Evolutionary conservation across 2,888 invertebrate genomes (phyloP).

Genomic region (Mesoligia furuncula): DNA sequence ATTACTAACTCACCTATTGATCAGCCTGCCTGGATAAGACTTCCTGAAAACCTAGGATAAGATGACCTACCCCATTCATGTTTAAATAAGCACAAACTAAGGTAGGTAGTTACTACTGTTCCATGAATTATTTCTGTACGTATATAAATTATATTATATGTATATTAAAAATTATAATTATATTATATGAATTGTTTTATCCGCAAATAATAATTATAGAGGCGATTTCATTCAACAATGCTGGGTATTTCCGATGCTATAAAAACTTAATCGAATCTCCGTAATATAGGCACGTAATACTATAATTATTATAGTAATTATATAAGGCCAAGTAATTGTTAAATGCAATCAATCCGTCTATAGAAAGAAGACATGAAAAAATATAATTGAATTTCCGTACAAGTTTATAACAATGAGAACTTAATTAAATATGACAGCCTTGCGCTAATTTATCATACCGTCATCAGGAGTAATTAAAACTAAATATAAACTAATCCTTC

Average conservation of each 20-base stretch:
- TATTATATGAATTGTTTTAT: constrained; percentile 17
- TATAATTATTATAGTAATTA: constrained; percentile 39
- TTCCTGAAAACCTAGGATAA: constrained; percentile 5
- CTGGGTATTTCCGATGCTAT: constrained; percentile 8
- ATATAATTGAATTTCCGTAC: constrained; percentile 27
- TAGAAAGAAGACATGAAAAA: constrained; percentile 15
- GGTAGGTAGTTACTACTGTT: not conserved
- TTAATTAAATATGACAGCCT: constrained; percentile 30
- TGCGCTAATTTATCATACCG: constrained; percentile 11
- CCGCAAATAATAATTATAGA: constrained; percentile 4
- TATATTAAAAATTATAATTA: too few species aligned
- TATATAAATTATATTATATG: too few species aligned
- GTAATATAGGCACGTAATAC: constrained; percentile 14
- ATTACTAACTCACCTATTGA: not conserved
- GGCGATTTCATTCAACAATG: constrained; percentile 30
- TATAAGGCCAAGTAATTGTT: constrained; percentile 33
- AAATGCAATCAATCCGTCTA: constrained; percentile 12
- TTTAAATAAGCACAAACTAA: not conserved
- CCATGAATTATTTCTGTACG: not conserved
- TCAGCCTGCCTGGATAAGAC: not conserved
- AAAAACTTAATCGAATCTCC: constrained; percentile 20
- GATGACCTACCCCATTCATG: not conserved
- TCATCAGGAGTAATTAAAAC: constrained; percentile 48
- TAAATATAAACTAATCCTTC: constrained; percentile 51
- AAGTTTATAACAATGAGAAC: constrained; percentile 29